These are phyloP conservation scores for Bradypus variegatus DNA, from an alignment of 2,797 vertebrate genomes.

Conservation along the genomic window DNA sequence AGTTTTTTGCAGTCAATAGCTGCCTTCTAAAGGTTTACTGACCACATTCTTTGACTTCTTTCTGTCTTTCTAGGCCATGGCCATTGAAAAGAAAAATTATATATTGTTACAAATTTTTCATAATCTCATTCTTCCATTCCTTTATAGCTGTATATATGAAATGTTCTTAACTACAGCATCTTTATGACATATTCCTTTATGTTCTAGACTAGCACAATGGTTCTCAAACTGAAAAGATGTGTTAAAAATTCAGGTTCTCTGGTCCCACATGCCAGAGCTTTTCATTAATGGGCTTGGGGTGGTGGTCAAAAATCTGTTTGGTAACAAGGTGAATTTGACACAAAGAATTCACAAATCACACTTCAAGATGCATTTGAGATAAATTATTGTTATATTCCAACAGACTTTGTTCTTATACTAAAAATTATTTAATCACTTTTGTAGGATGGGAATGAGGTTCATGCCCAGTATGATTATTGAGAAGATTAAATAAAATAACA, in stretches of 20 bases:
- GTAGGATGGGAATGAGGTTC: background rate
- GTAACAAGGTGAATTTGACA: background rate
- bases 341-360: background rate
- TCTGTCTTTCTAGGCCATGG: background rate
- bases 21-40: background rate
- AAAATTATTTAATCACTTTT: background rate
- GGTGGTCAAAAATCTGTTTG: background rate
- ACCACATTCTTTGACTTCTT: background rate
- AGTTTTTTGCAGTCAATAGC: background rate
- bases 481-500: background rate
- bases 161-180: background rate
- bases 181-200: background rate
- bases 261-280: background rate
- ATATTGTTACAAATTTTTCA: background rate
- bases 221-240: background rate
- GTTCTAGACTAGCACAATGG: background rate
- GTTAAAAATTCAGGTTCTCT: background rate
- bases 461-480: background rate
- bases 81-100: background rate
- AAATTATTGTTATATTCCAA: background rate
- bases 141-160: background rate
- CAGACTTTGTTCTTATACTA: background rate
- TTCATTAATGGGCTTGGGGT: background rate
- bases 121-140: background rate
- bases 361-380: background rate